Percentiles rank a stretch among this genome's conserved stretches.
phyloP scores from a whole-genome alignment of 1,140 invertebrate species.

The Ostrea denselamellosa region DNA sequence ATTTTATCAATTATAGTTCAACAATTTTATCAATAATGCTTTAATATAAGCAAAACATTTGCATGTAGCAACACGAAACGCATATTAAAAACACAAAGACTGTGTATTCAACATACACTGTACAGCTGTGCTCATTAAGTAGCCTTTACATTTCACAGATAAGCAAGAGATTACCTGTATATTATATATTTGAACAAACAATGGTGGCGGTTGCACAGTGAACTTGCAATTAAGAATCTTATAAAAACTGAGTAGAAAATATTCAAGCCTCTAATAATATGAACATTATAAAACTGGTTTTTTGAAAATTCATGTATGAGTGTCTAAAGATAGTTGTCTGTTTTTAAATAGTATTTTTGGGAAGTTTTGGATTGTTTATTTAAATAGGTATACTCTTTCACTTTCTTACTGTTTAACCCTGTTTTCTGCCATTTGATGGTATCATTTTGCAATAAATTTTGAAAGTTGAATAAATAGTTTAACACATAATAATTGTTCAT shows the following conservation, averaged over 20 bases:
- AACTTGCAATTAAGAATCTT: not conserved
- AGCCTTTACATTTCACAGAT: not conserved
- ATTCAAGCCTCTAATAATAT: not conserved
- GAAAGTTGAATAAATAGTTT: not conserved
- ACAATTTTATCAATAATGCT: not conserved
- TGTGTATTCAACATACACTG: not conserved
- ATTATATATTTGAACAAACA: conserved; percentile 19
- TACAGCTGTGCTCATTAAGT: not conserved
- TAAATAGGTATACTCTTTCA: not conserved
- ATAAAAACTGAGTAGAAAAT: not conserved
- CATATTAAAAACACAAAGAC: not conserved
- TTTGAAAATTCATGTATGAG: too few species aligned
- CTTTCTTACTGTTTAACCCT: not conserved
- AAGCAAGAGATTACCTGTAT: not conserved
- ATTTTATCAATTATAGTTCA: not conserved
- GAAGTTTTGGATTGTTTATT: not conserved
- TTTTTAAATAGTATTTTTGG: too few species aligned
- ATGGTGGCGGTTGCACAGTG: not conserved
- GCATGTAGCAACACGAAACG: not conserved
- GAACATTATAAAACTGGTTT: not conserved
- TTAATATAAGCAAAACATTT: not conserved
- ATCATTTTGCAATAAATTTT: not conserved
- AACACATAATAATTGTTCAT: not conserved
- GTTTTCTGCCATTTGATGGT: not conserved
- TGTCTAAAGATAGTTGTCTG: too few species aligned